Conservation (phyloP, 2,888 invertebrate species). For the Tipula confusa region DNA sequence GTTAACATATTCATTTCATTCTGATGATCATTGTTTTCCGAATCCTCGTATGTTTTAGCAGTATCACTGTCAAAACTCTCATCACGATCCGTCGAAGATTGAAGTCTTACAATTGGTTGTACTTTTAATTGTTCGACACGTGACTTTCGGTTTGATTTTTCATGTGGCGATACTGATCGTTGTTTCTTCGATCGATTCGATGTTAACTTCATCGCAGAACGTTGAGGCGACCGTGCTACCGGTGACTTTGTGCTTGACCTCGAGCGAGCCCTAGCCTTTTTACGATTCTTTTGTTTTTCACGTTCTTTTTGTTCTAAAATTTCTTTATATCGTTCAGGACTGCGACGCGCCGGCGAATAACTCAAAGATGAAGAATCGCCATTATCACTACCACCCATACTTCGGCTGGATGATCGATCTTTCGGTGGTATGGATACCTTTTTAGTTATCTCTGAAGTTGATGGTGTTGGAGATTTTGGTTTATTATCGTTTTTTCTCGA, state of each 20-base stretch:
- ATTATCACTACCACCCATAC: background rate
- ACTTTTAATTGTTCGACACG: slow-evolving; percentile 36
- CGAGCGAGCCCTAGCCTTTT: slow-evolving; percentile 31
- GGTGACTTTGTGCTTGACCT: slow-evolving; percentile 33
- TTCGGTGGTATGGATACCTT: background rate
- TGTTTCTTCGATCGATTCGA: slow-evolving; percentile 34
- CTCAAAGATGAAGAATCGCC: slow-evolving; percentile 53
- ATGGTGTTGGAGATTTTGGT: background rate
- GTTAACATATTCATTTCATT: slow-evolving; percentile 66
- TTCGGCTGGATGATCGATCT: background rate
- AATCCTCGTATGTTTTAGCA: slow-evolving; percentile 32
- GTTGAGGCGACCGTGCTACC: slow-evolving; percentile 33
- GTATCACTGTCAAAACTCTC: slow-evolving; percentile 49
- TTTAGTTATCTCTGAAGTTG: background rate
- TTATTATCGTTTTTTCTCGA: background rate
- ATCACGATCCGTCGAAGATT: slow-evolving; percentile 58
- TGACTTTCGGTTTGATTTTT: background rate
- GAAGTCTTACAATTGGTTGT: slow-evolving; percentile 56
- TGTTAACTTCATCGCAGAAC: slow-evolving; percentile 31
- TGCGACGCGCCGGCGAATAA: slow-evolving; percentile 64
- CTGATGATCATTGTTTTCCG: slow-evolving; percentile 47
- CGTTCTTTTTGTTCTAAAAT: slow-evolving; percentile 53
- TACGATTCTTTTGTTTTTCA: slow-evolving; percentile 35
- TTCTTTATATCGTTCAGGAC: slow-evolving; percentile 65
- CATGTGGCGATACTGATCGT: slow-evolving; percentile 35